Conservation (phyloP, 2,113 vertebrate species). For the Felis chaus region DNA sequence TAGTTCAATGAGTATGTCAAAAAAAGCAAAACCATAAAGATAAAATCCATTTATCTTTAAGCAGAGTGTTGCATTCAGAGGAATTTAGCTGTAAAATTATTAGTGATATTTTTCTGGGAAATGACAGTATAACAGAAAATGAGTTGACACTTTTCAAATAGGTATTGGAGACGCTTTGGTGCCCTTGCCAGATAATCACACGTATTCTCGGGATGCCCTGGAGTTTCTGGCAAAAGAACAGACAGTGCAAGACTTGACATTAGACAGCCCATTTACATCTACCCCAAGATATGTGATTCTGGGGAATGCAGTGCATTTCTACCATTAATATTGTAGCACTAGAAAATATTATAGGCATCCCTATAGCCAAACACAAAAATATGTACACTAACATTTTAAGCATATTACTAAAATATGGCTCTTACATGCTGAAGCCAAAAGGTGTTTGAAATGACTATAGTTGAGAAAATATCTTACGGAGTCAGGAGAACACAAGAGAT, state of each 20-base stretch:
- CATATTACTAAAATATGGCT: background rate
- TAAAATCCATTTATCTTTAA: constrained; percentile 68
- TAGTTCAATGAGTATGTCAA: constrained; percentile 48
- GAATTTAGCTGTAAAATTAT: constrained; percentile 68
- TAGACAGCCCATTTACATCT: constrained; percentile 26
- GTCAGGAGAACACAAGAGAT: background rate
- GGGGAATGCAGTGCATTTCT: background rate
- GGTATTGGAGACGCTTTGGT: constrained; percentile 25
- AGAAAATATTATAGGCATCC: background rate
- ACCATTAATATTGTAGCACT: background rate
- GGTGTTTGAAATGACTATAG: background rate
- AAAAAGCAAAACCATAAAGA: constrained; percentile 37
- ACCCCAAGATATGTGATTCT: background rate
- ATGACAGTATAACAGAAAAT: constrained; percentile 56
- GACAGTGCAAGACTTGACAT: background rate
- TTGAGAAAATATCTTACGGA: background rate
- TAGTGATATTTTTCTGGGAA: constrained; percentile 44
- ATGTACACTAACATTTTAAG: background rate
- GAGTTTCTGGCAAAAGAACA: constrained; percentile 49
- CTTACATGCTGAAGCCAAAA: background rate
- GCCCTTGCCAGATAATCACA: constrained; percentile 1
- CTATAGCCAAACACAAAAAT: constrained; percentile 9
- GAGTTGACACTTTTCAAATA: constrained; percentile 61
- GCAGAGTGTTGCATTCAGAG: constrained; percentile 10
- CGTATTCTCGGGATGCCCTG: background rate